phyloP scores from a whole-genome alignment of 2,797 vertebrate species.

The Tachyglossus aculeatus region DNA sequence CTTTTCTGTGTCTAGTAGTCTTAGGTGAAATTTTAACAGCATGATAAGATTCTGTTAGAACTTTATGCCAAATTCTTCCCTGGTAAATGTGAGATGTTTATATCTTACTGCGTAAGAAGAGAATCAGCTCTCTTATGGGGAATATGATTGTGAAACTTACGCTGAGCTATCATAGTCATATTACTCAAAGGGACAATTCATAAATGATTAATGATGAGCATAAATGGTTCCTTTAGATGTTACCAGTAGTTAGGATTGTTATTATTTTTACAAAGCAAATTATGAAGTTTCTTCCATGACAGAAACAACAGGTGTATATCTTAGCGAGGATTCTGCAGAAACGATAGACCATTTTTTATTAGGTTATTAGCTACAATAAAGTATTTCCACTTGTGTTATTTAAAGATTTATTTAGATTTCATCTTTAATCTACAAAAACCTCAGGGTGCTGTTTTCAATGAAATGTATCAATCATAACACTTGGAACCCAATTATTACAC shows the following conservation, averaged over 20 bases:
- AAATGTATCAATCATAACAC: constrained; percentile 72
- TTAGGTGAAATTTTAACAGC: neutral
- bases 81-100: constrained; percentile 44
- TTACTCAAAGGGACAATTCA: constrained; percentile 67
- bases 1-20: neutral
- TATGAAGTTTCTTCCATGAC: constrained; percentile 30
- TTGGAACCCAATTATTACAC: constrained; percentile 65
- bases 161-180: constrained; percentile 59
- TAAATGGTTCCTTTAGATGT: constrained; percentile 65
- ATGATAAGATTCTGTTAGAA: constrained; percentile 20
- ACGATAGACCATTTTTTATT: constrained; percentile 61
- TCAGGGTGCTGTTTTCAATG: constrained; percentile 61
- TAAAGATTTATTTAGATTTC: constrained; percentile 65
- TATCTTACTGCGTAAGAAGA: constrained; percentile 47
- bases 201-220: constrained; percentile 64
- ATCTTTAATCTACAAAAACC: constrained; percentile 53
- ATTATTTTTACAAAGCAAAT: constrained; percentile 62
- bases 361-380: constrained; percentile 66
- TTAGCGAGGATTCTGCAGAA: constrained; percentile 55
- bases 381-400: constrained; percentile 64
- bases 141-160: constrained; percentile 56
- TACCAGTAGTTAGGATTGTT: constrained; percentile 66
- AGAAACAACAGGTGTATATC: constrained; percentile 62
- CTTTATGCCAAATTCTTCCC: constrained; percentile 23
- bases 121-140: constrained; percentile 48